Percentiles rank a stretch among this genome's conserved stretches.
Evolutionary conservation across 2,113 vertebrate species (phyloP).

Genomic region (Oreocharis arfaki): DNA sequence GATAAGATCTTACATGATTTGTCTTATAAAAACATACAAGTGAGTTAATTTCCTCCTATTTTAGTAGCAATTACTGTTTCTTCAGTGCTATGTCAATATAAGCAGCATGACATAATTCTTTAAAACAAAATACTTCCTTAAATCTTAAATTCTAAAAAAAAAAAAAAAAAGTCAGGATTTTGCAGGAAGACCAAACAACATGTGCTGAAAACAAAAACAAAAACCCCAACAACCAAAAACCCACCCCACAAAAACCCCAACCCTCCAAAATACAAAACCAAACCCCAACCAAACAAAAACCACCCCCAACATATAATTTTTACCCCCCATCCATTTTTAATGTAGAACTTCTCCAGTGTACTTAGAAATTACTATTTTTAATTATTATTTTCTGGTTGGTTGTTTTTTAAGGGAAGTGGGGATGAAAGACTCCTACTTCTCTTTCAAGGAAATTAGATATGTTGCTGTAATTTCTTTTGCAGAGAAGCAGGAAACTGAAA

Average conservation of each 20-base stretch:
- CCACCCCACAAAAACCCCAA: background rate
- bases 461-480: background rate
- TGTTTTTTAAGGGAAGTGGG: background rate
- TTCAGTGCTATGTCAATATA: background rate
- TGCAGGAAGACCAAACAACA: background rate
- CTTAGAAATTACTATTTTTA: background rate
- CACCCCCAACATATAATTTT: accelerated
- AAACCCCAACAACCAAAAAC: background rate
- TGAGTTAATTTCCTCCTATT: background rate
- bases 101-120: background rate
- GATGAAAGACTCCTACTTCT: background rate
- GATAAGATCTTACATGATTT: background rate
- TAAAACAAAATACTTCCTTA: background rate
- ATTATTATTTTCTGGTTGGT: background rate
- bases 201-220: background rate
- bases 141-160: background rate
- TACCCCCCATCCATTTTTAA: background rate
- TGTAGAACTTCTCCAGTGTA: background rate
- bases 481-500: background rate
- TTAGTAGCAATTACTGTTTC: background rate
- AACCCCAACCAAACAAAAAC: background rate
- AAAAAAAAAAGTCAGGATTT: background rate
- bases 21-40: background rate
- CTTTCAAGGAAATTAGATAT: background rate
- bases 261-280: background rate